Conservation (phyloP, 1,140 invertebrate species). For the Cepaea nemoralis region DNA sequence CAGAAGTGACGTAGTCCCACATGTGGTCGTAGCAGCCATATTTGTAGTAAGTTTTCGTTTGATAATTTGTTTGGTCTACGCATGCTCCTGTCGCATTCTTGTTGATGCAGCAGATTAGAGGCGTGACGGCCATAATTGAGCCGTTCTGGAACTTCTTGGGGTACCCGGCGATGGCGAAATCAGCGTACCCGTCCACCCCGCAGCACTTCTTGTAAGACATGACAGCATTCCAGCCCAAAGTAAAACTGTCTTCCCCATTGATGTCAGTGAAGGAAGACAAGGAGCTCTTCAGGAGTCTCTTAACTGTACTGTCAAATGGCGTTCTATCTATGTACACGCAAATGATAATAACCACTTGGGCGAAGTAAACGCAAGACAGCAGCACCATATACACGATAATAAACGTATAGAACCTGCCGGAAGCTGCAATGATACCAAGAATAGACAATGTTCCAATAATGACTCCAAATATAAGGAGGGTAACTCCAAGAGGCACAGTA, state of each 20-base stretch:
- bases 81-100: background rate
- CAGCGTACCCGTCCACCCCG: constrained; percentile 2
- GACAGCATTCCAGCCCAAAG: constrained; percentile 16
- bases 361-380: background rate
- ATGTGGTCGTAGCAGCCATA: constrained; percentile 21
- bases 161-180: background rate
- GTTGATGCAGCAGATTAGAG: constrained; percentile 6
- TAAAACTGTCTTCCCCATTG: constrained; percentile 3
- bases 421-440: constrained; percentile 1
- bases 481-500: constrained; percentile 4
- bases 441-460: background rate
- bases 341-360: constrained; percentile 15
- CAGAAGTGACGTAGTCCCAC: constrained; percentile 25
- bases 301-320: constrained; percentile 20
- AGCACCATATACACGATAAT: background rate
- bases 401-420: constrained; percentile 15
- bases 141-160: background rate
- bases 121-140: background rate
- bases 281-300: background rate
- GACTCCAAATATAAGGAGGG: constrained; percentile 1
- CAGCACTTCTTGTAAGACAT: constrained; percentile 26
- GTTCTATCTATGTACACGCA: constrained; percentile 18
- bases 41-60: constrained; percentile 17
- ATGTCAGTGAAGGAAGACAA: background rate
- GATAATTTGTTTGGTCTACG: background rate